Evolutionary conservation across 2,888 invertebrate genomes (phyloP).

Genomic region (Volucella inflata): DNA sequence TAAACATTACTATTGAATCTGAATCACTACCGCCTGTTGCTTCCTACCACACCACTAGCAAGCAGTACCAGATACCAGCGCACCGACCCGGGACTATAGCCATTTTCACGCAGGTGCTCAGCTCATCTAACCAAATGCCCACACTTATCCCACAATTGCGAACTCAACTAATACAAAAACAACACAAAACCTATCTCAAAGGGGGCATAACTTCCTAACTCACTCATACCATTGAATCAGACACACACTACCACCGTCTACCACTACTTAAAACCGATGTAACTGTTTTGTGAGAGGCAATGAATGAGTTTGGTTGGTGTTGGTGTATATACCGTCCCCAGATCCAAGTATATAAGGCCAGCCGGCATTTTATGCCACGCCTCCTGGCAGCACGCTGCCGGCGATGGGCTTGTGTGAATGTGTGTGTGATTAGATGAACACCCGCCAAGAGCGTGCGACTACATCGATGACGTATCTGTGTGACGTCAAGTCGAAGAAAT

Average conservation of each 20-base stretch:
- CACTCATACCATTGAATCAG: neutral
- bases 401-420: slow-evolving; percentile 15
- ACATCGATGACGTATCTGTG: slow-evolving; percentile 53
- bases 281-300: slow-evolving; percentile 27
- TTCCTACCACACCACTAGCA: slow-evolving; percentile 40
- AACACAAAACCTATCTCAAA: slow-evolving; percentile 1
- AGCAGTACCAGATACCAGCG: no score
- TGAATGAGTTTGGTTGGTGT: slow-evolving; percentile 43
- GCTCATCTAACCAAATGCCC: slow-evolving; percentile 47
- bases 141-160: slow-evolving; percentile 3
- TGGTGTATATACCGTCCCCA: neutral
- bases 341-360: slow-evolving; percentile 47
- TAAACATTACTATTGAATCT: slow-evolving; percentile 1
- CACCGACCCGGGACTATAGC: slow-evolving; percentile 39
- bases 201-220: slow-evolving; percentile 36
- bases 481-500: slow-evolving; percentile 15
- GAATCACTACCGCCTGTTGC: slow-evolving; percentile 51
- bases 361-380: slow-evolving; percentile 61
- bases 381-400: slow-evolving; percentile 4
- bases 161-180: slow-evolving; percentile 16
- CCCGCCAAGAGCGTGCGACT: slow-evolving; percentile 16
- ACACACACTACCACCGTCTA: slow-evolving; percentile 19
- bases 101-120: slow-evolving; percentile 67
- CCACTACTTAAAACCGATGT: slow-evolving; percentile 5
- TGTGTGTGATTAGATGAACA: slow-evolving; percentile 8